Base-by-base conservation (phyloP, 2,113 vertebrate genomes). In the Gymnarchus niloticus region DNA sequence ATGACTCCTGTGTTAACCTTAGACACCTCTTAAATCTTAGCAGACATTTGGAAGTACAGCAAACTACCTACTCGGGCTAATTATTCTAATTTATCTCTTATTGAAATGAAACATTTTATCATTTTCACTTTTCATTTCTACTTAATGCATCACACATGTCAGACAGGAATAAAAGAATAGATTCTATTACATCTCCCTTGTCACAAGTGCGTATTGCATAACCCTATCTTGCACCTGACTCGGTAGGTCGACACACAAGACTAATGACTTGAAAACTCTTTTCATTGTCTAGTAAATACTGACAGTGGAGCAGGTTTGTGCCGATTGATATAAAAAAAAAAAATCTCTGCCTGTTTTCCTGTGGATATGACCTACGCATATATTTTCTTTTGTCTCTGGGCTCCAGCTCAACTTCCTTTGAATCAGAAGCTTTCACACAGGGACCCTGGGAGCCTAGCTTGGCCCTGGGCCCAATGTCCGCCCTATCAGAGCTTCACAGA, bases 391-490 rank as follows among this genome's bases (percentile, higher is more conserved):
- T 56, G 85, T 78, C 84, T 86, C 88, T 76, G 69, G 86, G 83
- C 87, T 85, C 85, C 88, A 87, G 87, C 83, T 88, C 85, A 85
- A 83, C 83, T 87, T 87, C 77, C 86, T 77, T 91, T 87, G 84
- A 91, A 85, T 83, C 69, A 65, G 87, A 89, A 83, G 54, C 89
- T 87, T 52, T 84, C 65, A 88, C 25, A 80, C 52, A 88, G 81
- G 56, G 54, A 61, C 48, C 25, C 56, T n/a, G 37, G 25, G 69
- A 88, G 77, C 57, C 84, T 33, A 54, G 65, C 81, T 76, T 87
- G 88, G 86, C 86, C 44, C 17, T 5, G 33, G 44, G 65, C 86
- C 86, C 82, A 73, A 49, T 49, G 51, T 48, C 86, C 52, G 54
- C 49, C 56, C 78, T 77, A 73, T 52, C 33, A 19, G 80, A 84